Base-by-base conservation (phyloP, 2,888 invertebrate genomes). In the Lycia hirtaria region DNA sequence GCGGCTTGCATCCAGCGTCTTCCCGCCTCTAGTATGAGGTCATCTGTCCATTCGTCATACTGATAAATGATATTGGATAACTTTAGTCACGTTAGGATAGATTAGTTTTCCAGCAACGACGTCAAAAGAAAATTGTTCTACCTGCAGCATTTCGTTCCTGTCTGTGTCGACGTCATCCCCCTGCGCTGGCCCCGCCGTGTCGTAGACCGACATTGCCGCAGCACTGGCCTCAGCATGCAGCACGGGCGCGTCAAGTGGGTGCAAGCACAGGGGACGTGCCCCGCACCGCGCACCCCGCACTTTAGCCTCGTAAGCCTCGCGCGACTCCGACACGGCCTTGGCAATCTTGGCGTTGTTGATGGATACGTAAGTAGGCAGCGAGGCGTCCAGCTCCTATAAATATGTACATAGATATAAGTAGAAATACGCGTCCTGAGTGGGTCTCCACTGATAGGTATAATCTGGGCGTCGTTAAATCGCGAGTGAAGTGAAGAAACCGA, bases 281-380 rank as follows among this genome's bases (percentile, higher is more conserved):
- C 51, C 26, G 4, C 26, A 47, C 28, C 28, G 49, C 24, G 24
- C 57, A 3, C 14, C 56, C 30, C 1, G 41, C 26, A 47, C 51
- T 17, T 28, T 33, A 0, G 62, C 64, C 1, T 73, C 70, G 47
- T 78, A 77, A n/a, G 60, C 60, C 9, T 38, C 55, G 22, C 62
- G 71, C 4, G 71, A 62, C 4, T 53, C 38, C 0, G 55, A 28
- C 3, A 71, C 4, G 0, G 65, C 62, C 17, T 60, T 64, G n/a
- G 68, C 61, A 4, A 72, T 56, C 56, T 76, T 79, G 0, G 60
- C 64, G 14, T 73, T 67, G 56, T 79, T 79, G 33, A 72, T 58
- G 33, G 66, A 56, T n/a, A 58, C 37, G 52, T 72, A 71, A 10
- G 62, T 44, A 1, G 62, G 19, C n/a, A 75, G 55, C 17, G 55